phyloP scores from a whole-genome alignment of 2,888 invertebrate genomes.

The Drosophila diplacantha region DNA sequence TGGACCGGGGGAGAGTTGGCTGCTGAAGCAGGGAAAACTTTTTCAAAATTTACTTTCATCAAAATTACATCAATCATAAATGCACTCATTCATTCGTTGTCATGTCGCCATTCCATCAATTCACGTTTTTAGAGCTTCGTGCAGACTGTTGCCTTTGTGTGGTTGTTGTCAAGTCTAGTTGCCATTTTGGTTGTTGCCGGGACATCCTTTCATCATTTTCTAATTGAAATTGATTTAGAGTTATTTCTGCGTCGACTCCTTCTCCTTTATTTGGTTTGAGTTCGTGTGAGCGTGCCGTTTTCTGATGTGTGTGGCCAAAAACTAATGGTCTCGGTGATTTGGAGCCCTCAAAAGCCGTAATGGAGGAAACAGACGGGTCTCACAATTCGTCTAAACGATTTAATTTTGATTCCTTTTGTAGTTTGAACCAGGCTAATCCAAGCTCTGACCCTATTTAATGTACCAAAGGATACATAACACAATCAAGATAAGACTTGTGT shows the following conservation, averaged over 20 bases:
- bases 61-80: conserved; percentile 71
- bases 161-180: conserved; percentile 11
- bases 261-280: conserved; percentile 13
- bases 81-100: conserved; percentile 60
- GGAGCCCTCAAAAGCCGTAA: neutral
- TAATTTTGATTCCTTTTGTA: neutral
- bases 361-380: neutral
- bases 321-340: conserved; percentile 19
- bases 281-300: conserved; percentile 11
- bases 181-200: conserved; percentile 24
- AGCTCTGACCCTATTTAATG: neutral
- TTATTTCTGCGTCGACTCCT: conserved; percentile 47
- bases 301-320: conserved; percentile 16
- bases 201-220: conserved; percentile 63
- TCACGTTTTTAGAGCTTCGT: conserved; percentile 63
- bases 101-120: conserved; percentile 54
- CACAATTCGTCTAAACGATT: neutral
- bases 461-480: neutral
- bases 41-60: conserved; percentile 60
- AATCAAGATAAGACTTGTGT: neutral
- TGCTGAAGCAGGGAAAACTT: conserved; percentile 24
- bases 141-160: conserved; percentile 11
- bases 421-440: neutral
- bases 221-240: conserved; percentile 70
- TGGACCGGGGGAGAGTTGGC: conserved; percentile 35